Conservation (phyloP, 2,888 invertebrate species). For the Megaustenia siamemsis region DNA sequence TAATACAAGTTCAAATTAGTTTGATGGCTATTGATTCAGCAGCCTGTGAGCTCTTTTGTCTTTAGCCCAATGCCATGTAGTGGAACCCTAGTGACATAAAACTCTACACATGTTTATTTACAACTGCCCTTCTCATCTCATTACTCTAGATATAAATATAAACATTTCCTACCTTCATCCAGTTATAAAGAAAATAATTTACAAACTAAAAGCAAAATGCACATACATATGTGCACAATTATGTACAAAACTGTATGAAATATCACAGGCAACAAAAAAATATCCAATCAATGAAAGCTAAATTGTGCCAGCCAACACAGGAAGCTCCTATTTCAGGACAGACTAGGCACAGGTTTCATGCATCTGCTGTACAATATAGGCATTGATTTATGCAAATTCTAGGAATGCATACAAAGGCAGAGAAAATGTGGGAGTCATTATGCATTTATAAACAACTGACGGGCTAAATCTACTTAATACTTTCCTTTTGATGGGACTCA, state of each 20-base stretch:
- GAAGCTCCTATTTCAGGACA: not conserved
- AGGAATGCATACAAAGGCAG: no score
- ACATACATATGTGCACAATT: no score
- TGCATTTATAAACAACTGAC: not conserved
- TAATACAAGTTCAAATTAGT: no score
- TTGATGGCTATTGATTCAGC: no score
- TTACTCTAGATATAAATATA: not conserved
- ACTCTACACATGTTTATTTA: slow-evolving; percentile 13
- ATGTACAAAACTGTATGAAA: slow-evolving; percentile 7
- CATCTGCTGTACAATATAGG: no score
- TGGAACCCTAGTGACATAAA: no score
- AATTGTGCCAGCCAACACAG: not conserved
- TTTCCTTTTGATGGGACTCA: no score
- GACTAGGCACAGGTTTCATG: no score
- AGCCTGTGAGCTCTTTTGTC: no score
- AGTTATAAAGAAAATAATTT: not conserved
- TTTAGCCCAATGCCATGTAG: no score
- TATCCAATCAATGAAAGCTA: not conserved
- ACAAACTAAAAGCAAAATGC: not conserved
- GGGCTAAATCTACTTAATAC: not conserved
- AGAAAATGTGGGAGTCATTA: no score
- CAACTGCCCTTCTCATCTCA: not conserved
- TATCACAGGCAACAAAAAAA: slow-evolving; percentile 25
- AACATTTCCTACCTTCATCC: not conserved
- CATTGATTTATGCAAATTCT: no score